phyloP scores from a whole-genome alignment of 2,797 vertebrate genomes.

The Lepus townsendii region DNA sequence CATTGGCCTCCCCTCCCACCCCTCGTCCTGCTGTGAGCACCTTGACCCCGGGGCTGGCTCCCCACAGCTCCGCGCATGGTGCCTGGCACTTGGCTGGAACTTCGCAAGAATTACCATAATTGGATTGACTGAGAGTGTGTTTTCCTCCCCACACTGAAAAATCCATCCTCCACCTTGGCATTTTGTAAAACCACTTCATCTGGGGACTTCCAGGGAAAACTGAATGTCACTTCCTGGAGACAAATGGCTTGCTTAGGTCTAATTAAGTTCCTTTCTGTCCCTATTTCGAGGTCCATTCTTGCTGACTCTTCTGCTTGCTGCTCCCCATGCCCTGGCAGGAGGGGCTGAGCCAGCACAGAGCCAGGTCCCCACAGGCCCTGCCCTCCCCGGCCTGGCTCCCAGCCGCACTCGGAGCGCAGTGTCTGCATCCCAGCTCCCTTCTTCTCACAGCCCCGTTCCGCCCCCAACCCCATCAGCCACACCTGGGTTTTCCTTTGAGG shows the following conservation, averaged over 20 bases:
- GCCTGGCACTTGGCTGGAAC: background rate
- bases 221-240: slow-evolving; percentile 81
- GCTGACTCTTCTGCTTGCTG: slow-evolving; percentile 54
- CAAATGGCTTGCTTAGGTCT: slow-evolving; percentile 80
- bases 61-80: background rate
- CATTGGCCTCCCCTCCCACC: background rate
- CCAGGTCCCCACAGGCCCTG: background rate
- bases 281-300: slow-evolving; percentile 64
- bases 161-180: slow-evolving; percentile 67
- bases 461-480: background rate
- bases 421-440: background rate
- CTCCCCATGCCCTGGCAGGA: background rate
- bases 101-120: slow-evolving; percentile 45
- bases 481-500: background rate
- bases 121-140: slow-evolving; percentile 54
- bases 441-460: background rate
- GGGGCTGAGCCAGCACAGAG: background rate
- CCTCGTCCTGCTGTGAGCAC: fast-evolving
- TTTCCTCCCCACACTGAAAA: slow-evolving; percentile 42
- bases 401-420: background rate
- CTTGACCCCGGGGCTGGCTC: background rate
- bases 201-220: slow-evolving; percentile 80
- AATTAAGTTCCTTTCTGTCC: slow-evolving; percentile 78
- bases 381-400: background rate
- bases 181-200: slow-evolving; percentile 80